Percentiles rank a stretch among this genome's conserved stretches.
These are phyloP conservation scores for Chydorus sphaericus DNA, from an alignment of 2,888 invertebrate species.

Conservation along the genomic window DNA sequence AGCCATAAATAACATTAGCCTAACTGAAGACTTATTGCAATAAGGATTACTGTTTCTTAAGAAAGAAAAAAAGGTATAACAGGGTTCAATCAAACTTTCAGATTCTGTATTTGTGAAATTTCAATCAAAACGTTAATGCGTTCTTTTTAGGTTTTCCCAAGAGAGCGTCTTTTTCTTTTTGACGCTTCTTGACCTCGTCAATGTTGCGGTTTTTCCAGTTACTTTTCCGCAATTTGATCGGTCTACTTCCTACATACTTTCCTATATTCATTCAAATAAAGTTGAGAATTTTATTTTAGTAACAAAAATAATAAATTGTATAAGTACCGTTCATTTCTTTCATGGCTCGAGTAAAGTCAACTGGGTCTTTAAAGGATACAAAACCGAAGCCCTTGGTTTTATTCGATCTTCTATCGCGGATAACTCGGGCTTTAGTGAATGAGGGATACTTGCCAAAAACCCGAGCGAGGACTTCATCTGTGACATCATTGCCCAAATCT, in stretches of 20 bases:
- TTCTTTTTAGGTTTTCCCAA: slow-evolving; percentile 5
- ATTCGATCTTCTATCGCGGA: slow-evolving; percentile 89
- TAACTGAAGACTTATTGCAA: no score
- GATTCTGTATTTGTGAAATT: no score
- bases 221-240: slow-evolving; percentile 93
- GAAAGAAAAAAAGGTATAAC: no score
- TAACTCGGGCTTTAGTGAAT: slow-evolving; percentile 85
- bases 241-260: slow-evolving; percentile 94
- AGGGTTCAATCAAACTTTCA: no score
- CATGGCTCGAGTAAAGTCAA: slow-evolving; percentile 95
- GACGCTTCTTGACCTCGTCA: slow-evolving; percentile 87
- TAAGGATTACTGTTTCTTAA: no score
- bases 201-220: slow-evolving; percentile 87
- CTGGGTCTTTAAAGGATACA: slow-evolving; percentile 93
- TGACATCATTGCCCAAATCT: slow-evolving; percentile 98
- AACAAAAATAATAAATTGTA: neutral
- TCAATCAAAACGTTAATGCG: no score
- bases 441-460: slow-evolving; percentile 90
- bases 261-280: no score
- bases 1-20: no score
- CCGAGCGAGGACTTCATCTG: slow-evolving; percentile 88
- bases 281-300: no score
- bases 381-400: slow-evolving; percentile 99
- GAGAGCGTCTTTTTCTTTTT: slow-evolving; percentile 61
- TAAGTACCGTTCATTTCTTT: slow-evolving; percentile 94